Evolutionary conservation across 1,140 invertebrate species (phyloP), one percentile per base, ranked within the genome.

Genomic region (Hycleus cichorii): DNA sequence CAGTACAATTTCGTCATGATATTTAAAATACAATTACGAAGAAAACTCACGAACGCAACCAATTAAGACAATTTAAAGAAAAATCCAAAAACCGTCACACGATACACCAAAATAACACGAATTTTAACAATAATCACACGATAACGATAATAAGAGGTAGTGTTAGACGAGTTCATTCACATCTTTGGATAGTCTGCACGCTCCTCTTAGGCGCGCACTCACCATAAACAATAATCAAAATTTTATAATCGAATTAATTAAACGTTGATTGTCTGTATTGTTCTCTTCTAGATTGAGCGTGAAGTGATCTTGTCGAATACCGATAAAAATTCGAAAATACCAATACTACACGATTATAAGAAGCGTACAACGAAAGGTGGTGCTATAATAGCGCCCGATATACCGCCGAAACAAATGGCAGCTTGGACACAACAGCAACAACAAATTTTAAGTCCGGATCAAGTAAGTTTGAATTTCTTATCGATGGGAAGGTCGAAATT

Each of bases 291-390:
- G 86, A 87, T 88, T 72, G 86, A 89, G 74, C 79, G 85, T 7
- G 85, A 88, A 73, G 81, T 87, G 57, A 81, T 86, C 11, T 71
- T 88, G 40, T 83, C 83, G 2, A 84, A 80, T 48, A 78, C 78
- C 0, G 86, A 88, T 67, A 88, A 87, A 69, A 86, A 83, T 69
- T 84, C 84, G 10, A 89, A 88, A 73, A 86, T 87, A 51, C 85
- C 85, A 2, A 85, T 87, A 58, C 76, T 88, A 46, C 81, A 86
- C 66, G 85, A 89, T 59, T 84, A 84, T 64, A 82, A 84, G 66
- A 84, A 85, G 68, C 74, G 80, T 56, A 77, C 68, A n/a, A 75
- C 72, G 62, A 76, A 72, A 0, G 73, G 77, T 10, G 32, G 32
- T 32, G 32, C 32, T 5, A 32, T 83, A 11, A 84, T 88, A 25